phyloP scores from a whole-genome alignment of 2,888 invertebrate genomes.

The Epinotia brunnichana region DNA sequence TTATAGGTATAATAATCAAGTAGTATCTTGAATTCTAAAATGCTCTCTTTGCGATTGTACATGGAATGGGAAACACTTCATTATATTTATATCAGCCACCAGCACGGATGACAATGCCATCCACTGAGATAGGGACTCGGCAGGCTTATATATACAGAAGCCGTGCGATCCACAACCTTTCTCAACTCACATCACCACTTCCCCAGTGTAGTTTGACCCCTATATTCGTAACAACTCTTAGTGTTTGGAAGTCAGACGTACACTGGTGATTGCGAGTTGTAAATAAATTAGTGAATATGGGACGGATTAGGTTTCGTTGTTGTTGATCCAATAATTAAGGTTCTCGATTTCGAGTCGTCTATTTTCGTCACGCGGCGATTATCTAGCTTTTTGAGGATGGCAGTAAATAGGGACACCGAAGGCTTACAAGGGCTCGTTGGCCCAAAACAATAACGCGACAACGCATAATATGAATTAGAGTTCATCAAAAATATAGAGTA shows the following conservation, averaged over 20 bases:
- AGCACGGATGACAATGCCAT: not conserved
- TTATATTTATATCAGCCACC: too few species aligned
- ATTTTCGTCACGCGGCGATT: not conserved
- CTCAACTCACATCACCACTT: not conserved
- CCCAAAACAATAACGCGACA: too few species aligned
- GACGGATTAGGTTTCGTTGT: not conserved
- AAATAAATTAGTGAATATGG: not conserved
- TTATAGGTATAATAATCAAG: too few species aligned
- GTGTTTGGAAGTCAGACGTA: not conserved
- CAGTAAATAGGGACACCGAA: too few species aligned
- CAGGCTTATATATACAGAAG: not conserved
- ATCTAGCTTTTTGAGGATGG: too few species aligned
- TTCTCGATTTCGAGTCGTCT: not conserved
- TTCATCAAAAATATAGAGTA: too few species aligned
- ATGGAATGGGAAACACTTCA: too few species aligned
- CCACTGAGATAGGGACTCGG: not conserved
- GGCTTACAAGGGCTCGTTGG: too few species aligned
- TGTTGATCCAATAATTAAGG: not conserved
- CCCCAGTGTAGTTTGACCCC: not conserved
- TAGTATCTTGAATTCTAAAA: too few species aligned
- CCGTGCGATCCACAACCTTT: not conserved
- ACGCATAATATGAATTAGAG: too few species aligned
- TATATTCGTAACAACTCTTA: not conserved
- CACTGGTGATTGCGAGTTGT: not conserved
- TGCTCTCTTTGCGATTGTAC: too few species aligned